Conservation (phyloP, 2,113 vertebrate species). For the Hyperopisus bebe region DNA sequence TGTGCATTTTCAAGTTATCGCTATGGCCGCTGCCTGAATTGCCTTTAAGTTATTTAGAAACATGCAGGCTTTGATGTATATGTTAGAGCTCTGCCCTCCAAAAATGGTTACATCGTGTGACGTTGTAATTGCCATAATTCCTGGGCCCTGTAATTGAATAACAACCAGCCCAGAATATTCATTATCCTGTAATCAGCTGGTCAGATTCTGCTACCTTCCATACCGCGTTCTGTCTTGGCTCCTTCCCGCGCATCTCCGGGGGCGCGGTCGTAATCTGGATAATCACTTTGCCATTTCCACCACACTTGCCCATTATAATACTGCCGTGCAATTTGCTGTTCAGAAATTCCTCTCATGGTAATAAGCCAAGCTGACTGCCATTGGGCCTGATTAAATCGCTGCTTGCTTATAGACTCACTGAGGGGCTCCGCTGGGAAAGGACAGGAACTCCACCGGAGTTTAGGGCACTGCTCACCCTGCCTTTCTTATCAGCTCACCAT, state of each 20-base stretch:
- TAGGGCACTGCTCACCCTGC: not conserved
- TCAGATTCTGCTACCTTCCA: conserved; percentile 3
- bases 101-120: not conserved
- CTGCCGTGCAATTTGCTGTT: conserved; percentile 7
- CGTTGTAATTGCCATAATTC: not conserved
- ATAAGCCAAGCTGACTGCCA: conserved; percentile 9
- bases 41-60: not conserved
- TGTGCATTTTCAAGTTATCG: not conserved
- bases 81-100: not conserved
- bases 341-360: conserved; percentile 12
- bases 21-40: not conserved
- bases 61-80: not conserved
- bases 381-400: conserved; percentile 2
- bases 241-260: conserved; percentile 5
- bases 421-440: not conserved
- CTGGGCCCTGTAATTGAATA: conserved; percentile 10
- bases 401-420: not conserved
- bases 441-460: not conserved
- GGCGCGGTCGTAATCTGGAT: conserved; percentile 16
- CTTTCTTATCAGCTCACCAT: not conserved
- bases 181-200: conserved; percentile 15
- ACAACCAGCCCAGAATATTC: not conserved
- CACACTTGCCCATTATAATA: conserved; percentile 14
- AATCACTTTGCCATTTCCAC: conserved; percentile 20
- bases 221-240: not conserved